phyloP scores from a whole-genome alignment of 2,797 vertebrate genomes.

The Lagodon rhomboides region DNA sequence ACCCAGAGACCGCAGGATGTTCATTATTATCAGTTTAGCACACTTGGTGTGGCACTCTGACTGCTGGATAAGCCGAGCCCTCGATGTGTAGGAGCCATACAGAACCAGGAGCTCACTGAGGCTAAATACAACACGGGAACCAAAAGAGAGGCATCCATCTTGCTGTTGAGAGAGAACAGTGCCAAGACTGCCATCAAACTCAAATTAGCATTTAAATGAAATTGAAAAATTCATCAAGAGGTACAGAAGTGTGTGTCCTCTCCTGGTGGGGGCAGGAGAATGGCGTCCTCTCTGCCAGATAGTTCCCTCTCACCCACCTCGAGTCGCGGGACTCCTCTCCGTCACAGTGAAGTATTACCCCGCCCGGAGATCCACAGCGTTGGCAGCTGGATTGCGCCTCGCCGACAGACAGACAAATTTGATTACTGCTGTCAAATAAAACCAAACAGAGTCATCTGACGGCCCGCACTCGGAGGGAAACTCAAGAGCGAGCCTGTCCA shows the following conservation, averaged over 20 bases:
- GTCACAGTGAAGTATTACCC: constrained; percentile 26
- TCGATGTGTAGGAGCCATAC: background rate
- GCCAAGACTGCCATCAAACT: constrained; percentile 54
- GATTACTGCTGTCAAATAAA: constrained; percentile 58
- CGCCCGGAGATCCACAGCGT: constrained; percentile 8
- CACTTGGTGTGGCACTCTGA: background rate
- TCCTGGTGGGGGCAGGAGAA: constrained; percentile 3
- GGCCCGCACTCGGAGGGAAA: constrained; percentile 21
- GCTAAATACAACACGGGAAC: constrained; percentile 10
- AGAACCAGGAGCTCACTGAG: constrained; percentile 11
- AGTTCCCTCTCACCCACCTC: background rate
- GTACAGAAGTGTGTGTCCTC: constrained; percentile 26
- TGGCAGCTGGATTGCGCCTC: constrained; percentile 28
- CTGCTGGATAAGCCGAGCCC: constrained; percentile 11
- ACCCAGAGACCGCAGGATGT: constrained; percentile 27
- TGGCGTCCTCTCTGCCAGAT: constrained; percentile 1
- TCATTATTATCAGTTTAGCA: constrained; percentile 42
- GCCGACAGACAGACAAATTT: constrained; percentile 27
- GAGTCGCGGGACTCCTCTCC: background rate
- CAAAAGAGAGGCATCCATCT: constrained; percentile 37
- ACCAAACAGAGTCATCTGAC: constrained; percentile 33
- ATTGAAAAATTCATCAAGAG: constrained; percentile 52
- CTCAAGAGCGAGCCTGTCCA: constrained; percentile 24
- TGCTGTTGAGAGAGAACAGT: constrained; percentile 24
- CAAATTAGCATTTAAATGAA: constrained; percentile 74